Evolutionary conservation across 2,888 invertebrate genomes (phyloP).

Genomic region (Catocala nupta): DNA sequence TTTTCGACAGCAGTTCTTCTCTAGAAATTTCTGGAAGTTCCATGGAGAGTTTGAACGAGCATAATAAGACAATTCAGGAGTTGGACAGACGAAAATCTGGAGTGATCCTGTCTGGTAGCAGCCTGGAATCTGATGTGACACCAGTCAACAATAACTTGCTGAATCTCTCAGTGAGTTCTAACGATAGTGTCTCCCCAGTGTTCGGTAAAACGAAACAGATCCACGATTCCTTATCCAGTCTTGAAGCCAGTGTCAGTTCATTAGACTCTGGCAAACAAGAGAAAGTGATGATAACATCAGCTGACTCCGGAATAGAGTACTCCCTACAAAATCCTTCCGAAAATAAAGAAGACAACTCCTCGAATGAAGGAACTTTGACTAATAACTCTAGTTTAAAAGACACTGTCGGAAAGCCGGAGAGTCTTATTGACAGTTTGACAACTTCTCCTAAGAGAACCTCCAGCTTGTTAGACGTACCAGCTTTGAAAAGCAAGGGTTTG

Average conservation of each 20-base stretch:
- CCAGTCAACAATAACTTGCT: slow-evolving; percentile 74
- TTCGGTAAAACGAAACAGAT: slow-evolving; percentile 78
- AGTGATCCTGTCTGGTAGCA: slow-evolving; percentile 72
- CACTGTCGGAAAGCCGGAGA: slow-evolving; percentile 62
- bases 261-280: slow-evolving; percentile 79
- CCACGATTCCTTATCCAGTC: slow-evolving; percentile 81
- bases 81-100: slow-evolving; percentile 74
- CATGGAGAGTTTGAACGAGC: slow-evolving; percentile 79
- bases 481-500: slow-evolving; percentile 74
- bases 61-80: slow-evolving; percentile 67
- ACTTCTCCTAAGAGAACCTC: slow-evolving; percentile 76
- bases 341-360: slow-evolving; percentile 76
- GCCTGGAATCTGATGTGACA: slow-evolving; percentile 78
- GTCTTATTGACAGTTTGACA: slow-evolving; percentile 67
- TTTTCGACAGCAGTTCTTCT: slow-evolving; percentile 82
- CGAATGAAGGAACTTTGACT: slow-evolving; percentile 84
- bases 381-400: slow-evolving; percentile 80
- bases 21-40: slow-evolving; percentile 84
- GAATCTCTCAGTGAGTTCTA: slow-evolving; percentile 81
- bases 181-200: slow-evolving; percentile 83
- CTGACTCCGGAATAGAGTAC: slow-evolving; percentile 83
- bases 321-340: slow-evolving; percentile 78
- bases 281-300: slow-evolving; percentile 79
- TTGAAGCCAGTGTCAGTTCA: slow-evolving; percentile 84
- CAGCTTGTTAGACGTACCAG: slow-evolving; percentile 80